Percentiles rank a stretch among this genome's conserved stretches.
Evolutionary conservation across 2,888 invertebrate species (phyloP).

Genomic region (Drosophila mayaguana): DNA sequence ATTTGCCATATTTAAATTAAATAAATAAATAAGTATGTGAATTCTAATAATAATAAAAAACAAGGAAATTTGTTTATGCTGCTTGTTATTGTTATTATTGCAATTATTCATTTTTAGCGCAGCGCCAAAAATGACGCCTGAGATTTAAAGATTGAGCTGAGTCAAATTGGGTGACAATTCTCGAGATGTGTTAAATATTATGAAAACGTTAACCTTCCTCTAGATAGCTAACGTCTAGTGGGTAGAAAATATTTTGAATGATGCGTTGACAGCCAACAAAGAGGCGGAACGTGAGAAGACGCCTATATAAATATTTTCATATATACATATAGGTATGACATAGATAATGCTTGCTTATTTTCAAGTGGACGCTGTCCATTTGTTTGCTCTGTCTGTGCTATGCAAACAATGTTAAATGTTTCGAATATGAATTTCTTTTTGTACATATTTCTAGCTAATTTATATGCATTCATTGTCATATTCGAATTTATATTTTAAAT

Average conservation of each 20-base stretch:
- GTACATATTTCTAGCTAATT: background rate
- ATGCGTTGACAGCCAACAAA: constrained; percentile 31
- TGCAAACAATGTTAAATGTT: constrained; percentile 39
- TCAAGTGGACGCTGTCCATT: constrained; percentile 36
- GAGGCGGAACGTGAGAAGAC: background rate
- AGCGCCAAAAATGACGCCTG: background rate
- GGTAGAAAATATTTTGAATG: constrained; percentile 8
- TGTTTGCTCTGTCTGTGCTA: constrained; percentile 17
- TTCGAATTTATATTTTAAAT: background rate
- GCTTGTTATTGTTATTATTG: constrained; percentile 9
- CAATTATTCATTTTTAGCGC: constrained; percentile 6
- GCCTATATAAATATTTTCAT: background rate
- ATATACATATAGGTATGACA: constrained; percentile 21
- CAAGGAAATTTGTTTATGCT: constrained; percentile 7
- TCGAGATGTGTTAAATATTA: constrained; percentile 13
- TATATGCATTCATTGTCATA: background rate
- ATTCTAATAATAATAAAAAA: constrained; percentile 4
- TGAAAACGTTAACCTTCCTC: constrained; percentile 54
- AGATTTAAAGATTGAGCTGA: constrained; percentile 7
- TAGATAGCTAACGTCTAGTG: constrained; percentile 20
- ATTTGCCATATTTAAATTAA: too few species aligned
- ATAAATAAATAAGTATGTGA: constrained; percentile 19
- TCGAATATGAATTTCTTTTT: constrained; percentile 17
- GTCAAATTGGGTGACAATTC: constrained; percentile 34
- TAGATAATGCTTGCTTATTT: constrained; percentile 47